phyloP scores from a whole-genome alignment of 2,888 invertebrate species.

The Lampropteryx suffumata region DNA sequence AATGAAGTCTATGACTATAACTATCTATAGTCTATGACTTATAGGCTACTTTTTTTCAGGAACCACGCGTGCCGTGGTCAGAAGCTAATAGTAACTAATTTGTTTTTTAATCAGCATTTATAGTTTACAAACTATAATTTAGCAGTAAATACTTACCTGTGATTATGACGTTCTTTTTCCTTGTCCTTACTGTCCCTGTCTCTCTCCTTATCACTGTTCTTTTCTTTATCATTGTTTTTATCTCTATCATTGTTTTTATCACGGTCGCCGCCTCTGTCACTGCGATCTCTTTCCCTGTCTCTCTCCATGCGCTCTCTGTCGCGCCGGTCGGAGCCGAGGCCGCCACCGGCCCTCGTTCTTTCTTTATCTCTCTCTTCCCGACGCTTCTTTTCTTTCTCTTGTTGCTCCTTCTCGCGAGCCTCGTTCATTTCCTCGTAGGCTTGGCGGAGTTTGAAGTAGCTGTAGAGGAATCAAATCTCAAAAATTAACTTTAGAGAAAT shows the following conservation, averaged over 20 bases:
- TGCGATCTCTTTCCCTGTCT: conserved; percentile 65
- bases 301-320: conserved; percentile 73
- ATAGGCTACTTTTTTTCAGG: no score
- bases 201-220: conserved; percentile 19
- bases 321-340: conserved; percentile 68
- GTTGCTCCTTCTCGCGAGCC: conserved; percentile 84
- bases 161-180: conserved; percentile 37
- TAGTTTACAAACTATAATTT: no score
- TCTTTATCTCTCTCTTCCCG: conserved; percentile 74
- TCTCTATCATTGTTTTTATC: conserved; percentile 39
- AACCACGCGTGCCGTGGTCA: no score
- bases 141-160: conserved; percentile 18
- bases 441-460: conserved; percentile 86
- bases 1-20: no score
- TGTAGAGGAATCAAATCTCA: conserved; percentile 42
- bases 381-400: conserved; percentile 78
- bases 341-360: conserved; percentile 61
- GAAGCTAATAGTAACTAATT: no score
- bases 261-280: conserved; percentile 36
- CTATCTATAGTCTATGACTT: no score
- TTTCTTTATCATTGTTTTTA: conserved; percentile 14
- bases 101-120: background rate
- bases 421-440: conserved; percentile 86
- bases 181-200: conserved; percentile 21
- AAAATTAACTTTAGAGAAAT: background rate